Evolutionary conservation across 1,140 invertebrate species (phyloP).

Genomic region (Leptonema lineaticorne): DNA sequence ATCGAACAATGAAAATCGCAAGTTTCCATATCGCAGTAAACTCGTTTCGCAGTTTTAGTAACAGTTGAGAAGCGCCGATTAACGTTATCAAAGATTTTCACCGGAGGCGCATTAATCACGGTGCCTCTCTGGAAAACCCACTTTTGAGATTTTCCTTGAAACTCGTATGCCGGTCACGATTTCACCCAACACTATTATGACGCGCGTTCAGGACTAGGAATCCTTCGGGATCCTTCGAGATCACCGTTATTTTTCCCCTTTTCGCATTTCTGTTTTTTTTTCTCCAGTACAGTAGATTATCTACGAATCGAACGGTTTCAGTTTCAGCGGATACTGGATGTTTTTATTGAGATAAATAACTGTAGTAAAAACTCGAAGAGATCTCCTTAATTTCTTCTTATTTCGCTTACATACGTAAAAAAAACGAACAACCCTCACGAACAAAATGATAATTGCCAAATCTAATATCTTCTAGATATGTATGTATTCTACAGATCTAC

Average conservation of each 20-base stretch:
- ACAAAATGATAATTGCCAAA: too few species aligned
- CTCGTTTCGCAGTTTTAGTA: too few species aligned
- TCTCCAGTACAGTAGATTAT: background rate
- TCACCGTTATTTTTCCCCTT: too few species aligned
- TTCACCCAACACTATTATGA: constrained; percentile 8
- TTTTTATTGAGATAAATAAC: constrained; percentile 10
- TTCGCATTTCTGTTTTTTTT: background rate
- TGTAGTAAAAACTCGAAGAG: too few species aligned
- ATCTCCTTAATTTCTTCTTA: too few species aligned
- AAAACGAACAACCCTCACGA: too few species aligned
- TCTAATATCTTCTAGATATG: too few species aligned
- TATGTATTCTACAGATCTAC: too few species aligned
- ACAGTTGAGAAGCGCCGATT: background rate
- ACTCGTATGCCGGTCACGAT: background rate
- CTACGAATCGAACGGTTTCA: background rate
- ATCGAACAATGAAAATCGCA: too few species aligned
- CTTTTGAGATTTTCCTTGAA: background rate
- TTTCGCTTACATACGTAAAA: too few species aligned
- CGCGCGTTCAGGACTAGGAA: background rate
- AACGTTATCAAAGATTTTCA: background rate
- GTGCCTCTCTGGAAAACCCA: background rate
- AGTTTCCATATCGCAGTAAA: too few species aligned
- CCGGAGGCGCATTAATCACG: constrained; percentile 2
- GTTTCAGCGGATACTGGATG: background rate
- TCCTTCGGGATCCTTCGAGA: constrained; percentile 1